Conservation (phyloP, 2,888 invertebrate genomes). For the Isoperla grammatica region DNA sequence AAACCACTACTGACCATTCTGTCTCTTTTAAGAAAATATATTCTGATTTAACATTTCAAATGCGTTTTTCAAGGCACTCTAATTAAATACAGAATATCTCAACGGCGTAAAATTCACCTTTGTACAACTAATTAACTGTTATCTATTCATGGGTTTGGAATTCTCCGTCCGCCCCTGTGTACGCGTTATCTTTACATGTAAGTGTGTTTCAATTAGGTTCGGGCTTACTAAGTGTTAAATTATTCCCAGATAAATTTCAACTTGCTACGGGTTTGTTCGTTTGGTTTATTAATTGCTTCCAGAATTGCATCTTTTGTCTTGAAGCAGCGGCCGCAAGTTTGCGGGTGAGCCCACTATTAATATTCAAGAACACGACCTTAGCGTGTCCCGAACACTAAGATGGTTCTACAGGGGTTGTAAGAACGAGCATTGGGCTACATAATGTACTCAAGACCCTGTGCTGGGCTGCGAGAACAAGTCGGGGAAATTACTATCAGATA, state of each 20-base stretch:
- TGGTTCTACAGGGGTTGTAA: background rate
- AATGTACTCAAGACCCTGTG: background rate
- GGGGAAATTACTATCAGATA: too few species aligned
- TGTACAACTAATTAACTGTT: too few species aligned
- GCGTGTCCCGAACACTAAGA: background rate
- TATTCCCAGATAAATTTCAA: background rate
- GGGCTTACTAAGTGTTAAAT: background rate
- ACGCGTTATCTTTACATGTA: too few species aligned
- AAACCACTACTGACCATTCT: too few species aligned
- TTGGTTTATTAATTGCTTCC: slow-evolving; percentile 8
- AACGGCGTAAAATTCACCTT: too few species aligned
- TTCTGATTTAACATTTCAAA: too few species aligned
- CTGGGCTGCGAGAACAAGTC: too few species aligned
- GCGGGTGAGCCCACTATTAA: slow-evolving; percentile 1
- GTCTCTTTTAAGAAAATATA: too few species aligned
- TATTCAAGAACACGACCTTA: slow-evolving; percentile 3
- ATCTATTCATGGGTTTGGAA: too few species aligned
- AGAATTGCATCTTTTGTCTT: slow-evolving; percentile 15
- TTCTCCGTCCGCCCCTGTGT: too few species aligned
- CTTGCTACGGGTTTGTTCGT: slow-evolving; percentile 2
- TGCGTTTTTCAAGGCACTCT: too few species aligned
- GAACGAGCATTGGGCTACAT: background rate
- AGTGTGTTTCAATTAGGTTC: slow-evolving; percentile 1
- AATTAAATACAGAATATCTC: too few species aligned
- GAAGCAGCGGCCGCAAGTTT: slow-evolving; percentile 3